These are phyloP conservation scores for Lasioglossum vierecki DNA, from an alignment of 2,888 invertebrate species.

Conservation along the genomic window DNA sequence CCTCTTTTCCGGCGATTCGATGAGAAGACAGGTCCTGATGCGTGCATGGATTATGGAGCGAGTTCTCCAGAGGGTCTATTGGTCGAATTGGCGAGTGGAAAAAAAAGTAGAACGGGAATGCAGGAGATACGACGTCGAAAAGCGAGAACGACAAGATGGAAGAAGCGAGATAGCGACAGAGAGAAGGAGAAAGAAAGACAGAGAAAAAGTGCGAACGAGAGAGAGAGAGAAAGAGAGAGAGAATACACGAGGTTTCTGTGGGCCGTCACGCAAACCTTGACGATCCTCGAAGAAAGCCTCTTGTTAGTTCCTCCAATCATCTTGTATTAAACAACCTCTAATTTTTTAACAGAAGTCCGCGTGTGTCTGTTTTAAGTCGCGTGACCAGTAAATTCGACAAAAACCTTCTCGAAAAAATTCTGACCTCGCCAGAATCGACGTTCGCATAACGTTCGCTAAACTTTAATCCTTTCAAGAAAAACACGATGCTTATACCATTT, in stretches of 20 bases:
- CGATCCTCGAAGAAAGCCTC: constrained; percentile 47
- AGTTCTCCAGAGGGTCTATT: constrained; percentile 62
- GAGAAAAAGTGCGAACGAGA: background rate
- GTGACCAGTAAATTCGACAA: background rate
- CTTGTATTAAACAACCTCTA: constrained; percentile 61
- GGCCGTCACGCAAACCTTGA: constrained; percentile 62
- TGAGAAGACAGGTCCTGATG: constrained; percentile 50
- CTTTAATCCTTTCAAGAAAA: background rate
- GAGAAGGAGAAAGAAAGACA: background rate
- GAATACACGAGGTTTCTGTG: constrained; percentile 37
- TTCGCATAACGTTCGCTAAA: background rate
- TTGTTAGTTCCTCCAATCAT: constrained; percentile 63
- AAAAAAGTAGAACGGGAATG: constrained; percentile 47
- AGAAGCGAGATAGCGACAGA: background rate
- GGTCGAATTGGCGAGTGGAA: constrained; percentile 61
- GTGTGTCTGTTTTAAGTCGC: constrained; percentile 33
- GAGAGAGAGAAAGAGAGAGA: background rate
- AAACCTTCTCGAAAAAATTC: background rate
- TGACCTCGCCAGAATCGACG: background rate
- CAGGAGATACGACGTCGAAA: constrained; percentile 52
- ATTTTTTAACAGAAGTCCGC: constrained; percentile 45
- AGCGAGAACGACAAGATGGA: constrained; percentile 32
- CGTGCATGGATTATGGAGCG: constrained; percentile 63
- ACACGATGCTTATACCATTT: background rate
- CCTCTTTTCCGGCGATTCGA: constrained; percentile 53